These are phyloP conservation scores for Rotaria magnacalcarata DNA, from an alignment of 2,888 invertebrate genomes.

Conservation along the genomic window DNA sequence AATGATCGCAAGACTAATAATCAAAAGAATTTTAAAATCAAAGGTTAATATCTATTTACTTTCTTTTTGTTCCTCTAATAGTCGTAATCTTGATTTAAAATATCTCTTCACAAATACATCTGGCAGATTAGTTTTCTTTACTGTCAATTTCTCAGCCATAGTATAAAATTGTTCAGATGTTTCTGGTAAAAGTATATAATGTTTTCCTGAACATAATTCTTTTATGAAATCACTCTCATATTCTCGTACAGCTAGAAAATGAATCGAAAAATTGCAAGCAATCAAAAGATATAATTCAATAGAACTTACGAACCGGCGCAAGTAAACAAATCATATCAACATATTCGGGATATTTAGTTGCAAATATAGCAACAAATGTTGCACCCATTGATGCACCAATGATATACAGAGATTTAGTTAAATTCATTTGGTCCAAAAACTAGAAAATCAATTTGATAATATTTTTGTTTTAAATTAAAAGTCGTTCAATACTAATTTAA, in stretches of 20 bases:
- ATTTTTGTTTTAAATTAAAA: slow-evolving; percentile 49
- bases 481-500: slow-evolving; percentile 48
- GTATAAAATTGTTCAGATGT: background rate
- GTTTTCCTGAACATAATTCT: background rate
- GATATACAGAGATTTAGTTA: slow-evolving; percentile 51
- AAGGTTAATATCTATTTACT: background rate
- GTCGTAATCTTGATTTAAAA: background rate
- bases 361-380: slow-evolving; percentile 56
- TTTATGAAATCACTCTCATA: background rate
- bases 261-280: background rate
- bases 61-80: background rate
- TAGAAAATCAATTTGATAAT: slow-evolving; percentile 47
- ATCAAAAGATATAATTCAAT: background rate
- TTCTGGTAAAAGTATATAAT: background rate
- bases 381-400: slow-evolving; percentile 61
- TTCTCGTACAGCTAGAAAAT: background rate
- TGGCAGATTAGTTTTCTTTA: background rate
- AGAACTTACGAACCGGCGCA: background rate
- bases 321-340: slow-evolving; percentile 47
- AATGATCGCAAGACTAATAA: background rate
- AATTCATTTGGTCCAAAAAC: slow-evolving; percentile 50
- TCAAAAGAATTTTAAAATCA: too few relatives aligned
- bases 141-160: background rate
- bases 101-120: background rate
- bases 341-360: slow-evolving; percentile 53